Conservation (phyloP, 2,797 vertebrate genomes). For the Huso huso region DNA sequence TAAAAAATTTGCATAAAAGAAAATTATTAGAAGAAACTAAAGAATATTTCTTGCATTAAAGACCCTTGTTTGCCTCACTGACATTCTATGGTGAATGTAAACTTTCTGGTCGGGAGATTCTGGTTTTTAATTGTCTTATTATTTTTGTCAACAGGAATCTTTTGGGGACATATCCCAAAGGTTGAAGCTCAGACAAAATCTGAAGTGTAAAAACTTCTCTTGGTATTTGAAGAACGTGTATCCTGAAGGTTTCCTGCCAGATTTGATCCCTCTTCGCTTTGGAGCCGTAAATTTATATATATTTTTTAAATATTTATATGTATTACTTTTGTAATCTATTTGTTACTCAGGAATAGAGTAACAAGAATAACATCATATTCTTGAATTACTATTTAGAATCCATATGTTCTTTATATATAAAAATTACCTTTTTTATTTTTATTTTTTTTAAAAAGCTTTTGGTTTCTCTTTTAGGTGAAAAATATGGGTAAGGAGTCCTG, state of each 20-base stretch:
- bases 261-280: conserved; percentile 82
- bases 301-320: too few species aligned
- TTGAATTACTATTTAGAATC: too few species aligned
- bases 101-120: conserved; percentile 13
- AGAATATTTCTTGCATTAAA: too few species aligned
- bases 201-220: conserved; percentile 92
- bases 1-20: too few species aligned
- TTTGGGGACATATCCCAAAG: conserved; percentile 87
- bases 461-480: conserved; percentile 70
- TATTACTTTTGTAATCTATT: too few species aligned
- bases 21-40: too few species aligned
- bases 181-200: conserved; percentile 66
- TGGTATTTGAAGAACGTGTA: conserved; percentile 95
- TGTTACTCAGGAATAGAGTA: too few species aligned
- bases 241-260: conserved; percentile 90
- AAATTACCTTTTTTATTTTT: too few species aligned
- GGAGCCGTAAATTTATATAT: conserved; percentile 71
- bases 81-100: conserved; percentile 9
- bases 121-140: too few species aligned
- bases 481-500: conserved; percentile 75
- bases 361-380: too few species aligned
- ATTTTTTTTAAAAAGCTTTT: background rate
- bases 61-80: too few species aligned
- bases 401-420: too few species aligned
- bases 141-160: conserved; percentile 58